Evolutionary conservation across 2,888 invertebrate species (phyloP), one percentile per base, ranked within the genome.

Genomic region (Coremacera marginata): DNA sequence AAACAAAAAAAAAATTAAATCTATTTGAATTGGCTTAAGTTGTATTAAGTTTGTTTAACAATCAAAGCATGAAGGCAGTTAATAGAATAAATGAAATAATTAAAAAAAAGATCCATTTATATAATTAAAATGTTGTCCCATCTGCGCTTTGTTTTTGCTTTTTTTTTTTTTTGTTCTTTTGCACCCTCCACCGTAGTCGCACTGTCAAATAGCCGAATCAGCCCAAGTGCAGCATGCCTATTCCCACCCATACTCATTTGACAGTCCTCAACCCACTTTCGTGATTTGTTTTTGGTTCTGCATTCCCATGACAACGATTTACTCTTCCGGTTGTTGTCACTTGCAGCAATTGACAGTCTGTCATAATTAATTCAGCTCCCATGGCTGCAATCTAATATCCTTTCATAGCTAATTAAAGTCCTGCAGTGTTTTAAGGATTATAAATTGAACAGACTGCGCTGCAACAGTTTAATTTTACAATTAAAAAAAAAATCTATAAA

Each of bases 291-390:
- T 44, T 44, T 44, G 11, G 44, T 7, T 7, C 3, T 44, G 44
- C 44, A 44, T 44, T 44, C 44, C 44, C 44, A 44, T 44, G 57
- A 4, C 57, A n/a, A 19, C 57, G 25, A 22, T 27, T 14, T 25
- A 7, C 57, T 44, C 11, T 14, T 8, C 25, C 60, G 44, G 44
- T 37, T 16, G 65, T 25, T 67, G 67, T 49, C 67, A 37, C 9
- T 68, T 51, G 25, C 14, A 49, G 51, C 11, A 68, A 68, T 68
- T 68, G 68, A 51, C 49, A 51, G 51, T 27, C 11, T 51, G 49
- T 68, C 51, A 68, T 68, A 68, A 68, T 68, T 68, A 49, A 68
- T 68, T 49, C 51, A 49, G 16, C 31, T 34, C 63, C 14, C 34
- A 63, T 60, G 25, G 44, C 44, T 44, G 44, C 44, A 44, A 44